Percentiles rank a stretch among this genome's conserved stretches.
phyloP scores from a whole-genome alignment of 2,797 vertebrate species.

The Poeciliopsis presidionis region DNA sequence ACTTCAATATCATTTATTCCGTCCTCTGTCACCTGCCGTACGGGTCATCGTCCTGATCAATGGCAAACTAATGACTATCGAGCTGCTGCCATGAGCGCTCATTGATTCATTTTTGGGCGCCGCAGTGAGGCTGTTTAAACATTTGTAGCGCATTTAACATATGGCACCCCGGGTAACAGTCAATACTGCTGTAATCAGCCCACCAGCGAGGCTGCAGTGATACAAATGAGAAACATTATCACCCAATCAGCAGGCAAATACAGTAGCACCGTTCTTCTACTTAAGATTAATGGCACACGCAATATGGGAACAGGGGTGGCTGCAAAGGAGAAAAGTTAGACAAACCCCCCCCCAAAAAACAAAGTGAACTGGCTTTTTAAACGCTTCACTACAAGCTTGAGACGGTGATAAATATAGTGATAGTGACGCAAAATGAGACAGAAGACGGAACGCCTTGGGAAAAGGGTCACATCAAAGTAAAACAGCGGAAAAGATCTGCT shows the following conservation, averaged over 20 bases:
- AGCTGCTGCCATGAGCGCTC: constrained; percentile 34
- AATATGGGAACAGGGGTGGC: not conserved
- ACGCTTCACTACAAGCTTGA: constrained; percentile 14
- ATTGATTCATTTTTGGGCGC: constrained; percentile 38
- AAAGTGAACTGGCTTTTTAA: constrained; percentile 20
- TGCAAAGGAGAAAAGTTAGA: constrained; percentile 13
- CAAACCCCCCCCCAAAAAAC: not conserved
- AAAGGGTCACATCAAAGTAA: constrained; percentile 28
- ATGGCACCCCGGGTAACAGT: constrained; percentile 48
- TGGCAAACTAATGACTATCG: constrained; percentile 60
- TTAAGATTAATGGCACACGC: constrained; percentile 39
- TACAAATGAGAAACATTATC: constrained; percentile 73
- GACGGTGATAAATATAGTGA: constrained; percentile 17
- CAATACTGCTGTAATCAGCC: constrained; percentile 59
- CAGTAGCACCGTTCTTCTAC: constrained; percentile 42
- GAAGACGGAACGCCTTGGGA: constrained; percentile 11
- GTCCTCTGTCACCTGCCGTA: constrained; percentile 21
- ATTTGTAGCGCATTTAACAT: constrained; percentile 57
- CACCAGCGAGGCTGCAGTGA: constrained; percentile 57
- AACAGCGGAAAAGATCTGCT: constrained; percentile 23
- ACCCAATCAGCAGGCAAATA: constrained; percentile 53
- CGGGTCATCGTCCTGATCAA: constrained; percentile 50
- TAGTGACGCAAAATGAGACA: constrained; percentile 29
- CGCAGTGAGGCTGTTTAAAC: constrained; percentile 35
- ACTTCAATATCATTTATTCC: not conserved